Evolutionary conservation across 2,888 invertebrate genomes (phyloP).

Genomic region (Xanthia icteritia): DNA sequence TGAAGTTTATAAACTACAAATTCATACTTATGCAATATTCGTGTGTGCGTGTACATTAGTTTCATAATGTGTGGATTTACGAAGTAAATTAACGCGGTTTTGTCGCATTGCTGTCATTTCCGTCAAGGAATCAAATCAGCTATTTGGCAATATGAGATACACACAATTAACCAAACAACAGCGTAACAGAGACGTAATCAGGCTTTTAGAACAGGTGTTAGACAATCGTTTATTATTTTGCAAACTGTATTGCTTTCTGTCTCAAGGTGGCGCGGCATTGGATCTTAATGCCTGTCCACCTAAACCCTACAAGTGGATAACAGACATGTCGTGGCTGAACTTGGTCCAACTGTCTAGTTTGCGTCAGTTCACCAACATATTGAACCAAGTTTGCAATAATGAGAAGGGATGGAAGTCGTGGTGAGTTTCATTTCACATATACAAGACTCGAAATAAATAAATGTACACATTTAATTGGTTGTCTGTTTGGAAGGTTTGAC

Average conservation of each 20-base stretch:
- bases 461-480: not conserved
- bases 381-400: conserved; percentile 91
- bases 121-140: not conserved
- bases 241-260: not conserved
- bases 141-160: not conserved
- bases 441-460: too few species aligned
- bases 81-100: not conserved
- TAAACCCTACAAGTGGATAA: conserved; percentile 95
- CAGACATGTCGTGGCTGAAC: conserved; percentile 97
- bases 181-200: not conserved
- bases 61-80: not conserved
- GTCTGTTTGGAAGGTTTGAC: conserved; percentile 91
- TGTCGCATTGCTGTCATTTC: not conserved
- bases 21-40: not conserved
- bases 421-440: conserved; percentile 74
- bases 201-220: not conserved
- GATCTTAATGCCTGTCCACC: conserved; percentile 95
- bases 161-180: not conserved
- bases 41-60: not conserved
- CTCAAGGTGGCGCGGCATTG: conserved; percentile 94
- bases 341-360: conserved; percentile 93
- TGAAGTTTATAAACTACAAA: not conserved
- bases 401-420: conserved; percentile 93
- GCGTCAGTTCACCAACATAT: conserved; percentile 92
- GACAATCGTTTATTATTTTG: not conserved